A percentile compares a stretch with the other conserved stretches of the same genome.
phyloP scores from a whole-genome alignment of 2,797 vertebrate species.

The Arrhamphus sclerolepis region DNA sequence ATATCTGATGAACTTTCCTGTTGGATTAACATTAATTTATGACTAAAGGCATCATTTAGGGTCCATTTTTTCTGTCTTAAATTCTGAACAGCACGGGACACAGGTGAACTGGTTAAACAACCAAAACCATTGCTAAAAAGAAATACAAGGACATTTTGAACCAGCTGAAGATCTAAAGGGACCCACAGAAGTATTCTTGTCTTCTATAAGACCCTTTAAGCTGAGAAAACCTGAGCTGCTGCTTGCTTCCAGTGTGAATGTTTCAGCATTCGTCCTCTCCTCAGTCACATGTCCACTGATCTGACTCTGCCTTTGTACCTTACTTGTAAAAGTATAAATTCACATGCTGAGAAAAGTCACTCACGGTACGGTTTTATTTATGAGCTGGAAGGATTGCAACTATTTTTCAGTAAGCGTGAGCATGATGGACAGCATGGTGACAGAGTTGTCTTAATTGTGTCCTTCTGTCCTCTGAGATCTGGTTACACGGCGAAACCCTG shows the following conservation, averaged over 20 bases:
- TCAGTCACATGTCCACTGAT: constrained; percentile 2
- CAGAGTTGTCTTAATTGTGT: constrained; percentile 62
- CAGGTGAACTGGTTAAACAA: background rate
- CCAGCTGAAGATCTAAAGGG: constrained; percentile 6
- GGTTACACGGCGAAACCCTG: constrained; percentile 56
- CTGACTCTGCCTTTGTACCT: background rate
- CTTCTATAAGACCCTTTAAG: constrained; percentile 14
- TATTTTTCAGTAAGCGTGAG: constrained; percentile 17
- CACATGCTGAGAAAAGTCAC: constrained; percentile 12
- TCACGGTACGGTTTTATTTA: constrained; percentile 3
- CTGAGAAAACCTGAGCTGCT: background rate
- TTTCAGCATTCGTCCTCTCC: constrained; percentile 8
- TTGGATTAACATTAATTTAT: background rate
- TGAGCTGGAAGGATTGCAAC: constrained; percentile 18
- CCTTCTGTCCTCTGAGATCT: constrained; percentile 59
- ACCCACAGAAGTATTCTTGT: background rate
- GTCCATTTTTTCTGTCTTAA: no score
- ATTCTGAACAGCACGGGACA: constrained; percentile 3
- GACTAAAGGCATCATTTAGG: no score
- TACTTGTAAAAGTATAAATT: background rate
- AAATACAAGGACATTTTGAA: background rate
- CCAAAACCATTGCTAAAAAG: no score
- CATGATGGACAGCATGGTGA: constrained; percentile 52
- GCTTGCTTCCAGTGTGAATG: background rate
- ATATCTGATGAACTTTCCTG: background rate